Conservation (phyloP, 2,888 invertebrate species). For the Spialia ferax region DNA sequence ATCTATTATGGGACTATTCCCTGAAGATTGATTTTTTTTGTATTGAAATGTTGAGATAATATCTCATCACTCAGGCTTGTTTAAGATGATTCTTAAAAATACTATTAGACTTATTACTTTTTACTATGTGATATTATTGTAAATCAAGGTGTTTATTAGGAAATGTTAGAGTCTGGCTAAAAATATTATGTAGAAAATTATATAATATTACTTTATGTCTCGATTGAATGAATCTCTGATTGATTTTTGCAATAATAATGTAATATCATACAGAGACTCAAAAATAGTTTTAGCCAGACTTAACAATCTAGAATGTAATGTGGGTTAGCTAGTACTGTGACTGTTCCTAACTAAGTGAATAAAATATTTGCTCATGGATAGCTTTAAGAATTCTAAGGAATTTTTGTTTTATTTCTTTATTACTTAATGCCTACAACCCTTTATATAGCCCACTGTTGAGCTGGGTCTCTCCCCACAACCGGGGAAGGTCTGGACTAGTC, state of each 20-base stretch:
- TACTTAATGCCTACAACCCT: not conserved
- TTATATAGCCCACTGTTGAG: not conserved
- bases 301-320: not conserved
- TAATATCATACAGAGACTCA: no score
- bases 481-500: no score
- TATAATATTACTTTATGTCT: no score
- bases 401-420: not conserved
- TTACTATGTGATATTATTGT: slow-evolving; percentile 20
- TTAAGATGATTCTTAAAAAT: no score
- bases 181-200: no score
- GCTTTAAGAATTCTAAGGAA: slow-evolving; percentile 56
- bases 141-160: slow-evolving; percentile 19
- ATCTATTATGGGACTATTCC: no score
- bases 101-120: not conserved
- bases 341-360: slow-evolving; percentile 71
- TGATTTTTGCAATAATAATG: no score
- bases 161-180: slow-evolving; percentile 7
- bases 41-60: no score
- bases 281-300: not conserved
- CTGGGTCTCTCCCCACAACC: no score
- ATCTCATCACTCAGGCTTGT: no score
- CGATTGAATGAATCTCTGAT: not conserved
- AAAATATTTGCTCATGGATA: slow-evolving; percentile 66
- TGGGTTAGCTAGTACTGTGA: slow-evolving; percentile 60
- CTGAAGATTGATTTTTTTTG: no score